These are phyloP conservation scores for Brachionus plicatilis DNA, from an alignment of 1,140 invertebrate species.

Conservation along the genomic window DNA sequence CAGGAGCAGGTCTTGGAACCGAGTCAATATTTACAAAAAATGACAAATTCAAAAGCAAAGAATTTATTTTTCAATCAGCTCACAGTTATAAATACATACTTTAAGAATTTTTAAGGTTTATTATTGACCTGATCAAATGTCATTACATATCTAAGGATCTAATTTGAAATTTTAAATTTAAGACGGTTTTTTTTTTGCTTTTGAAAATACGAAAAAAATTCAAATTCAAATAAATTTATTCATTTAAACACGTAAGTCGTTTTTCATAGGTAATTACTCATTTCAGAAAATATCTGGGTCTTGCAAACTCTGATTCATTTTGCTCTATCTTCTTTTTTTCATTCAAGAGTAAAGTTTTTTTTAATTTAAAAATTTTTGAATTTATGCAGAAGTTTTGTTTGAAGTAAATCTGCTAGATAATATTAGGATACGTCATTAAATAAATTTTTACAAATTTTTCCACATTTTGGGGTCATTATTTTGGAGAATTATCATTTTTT, in stretches of 20 bases:
- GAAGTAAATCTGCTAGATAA: no score
- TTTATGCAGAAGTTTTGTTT: no score
- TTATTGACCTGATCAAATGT: neutral
- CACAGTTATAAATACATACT: neutral
- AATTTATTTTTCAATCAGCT: neutral
- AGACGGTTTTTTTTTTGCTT: no score
- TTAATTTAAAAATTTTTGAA: no score
- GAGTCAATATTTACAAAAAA: neutral
- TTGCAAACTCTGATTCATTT: neutral
- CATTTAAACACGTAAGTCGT: neutral
- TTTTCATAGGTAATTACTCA: neutral
- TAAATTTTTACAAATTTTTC: no score
- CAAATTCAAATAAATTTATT: neutral
- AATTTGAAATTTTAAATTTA: no score
- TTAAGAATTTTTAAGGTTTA: neutral
- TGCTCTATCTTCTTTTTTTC: neutral
- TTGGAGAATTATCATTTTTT: no score
- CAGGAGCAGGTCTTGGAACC: neutral
- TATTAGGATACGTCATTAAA: no score
- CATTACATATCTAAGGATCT: neutral
- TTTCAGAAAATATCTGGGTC: neutral
- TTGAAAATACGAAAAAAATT: no score
- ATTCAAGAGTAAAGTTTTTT: neutral
- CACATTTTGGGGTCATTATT: no score
- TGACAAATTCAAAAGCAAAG: neutral